Percentiles rank a stretch among this genome's conserved stretches.
phyloP scores from a whole-genome alignment of 92 coral and sea anemone species.

The Epizoanthus stellaris region DNA sequence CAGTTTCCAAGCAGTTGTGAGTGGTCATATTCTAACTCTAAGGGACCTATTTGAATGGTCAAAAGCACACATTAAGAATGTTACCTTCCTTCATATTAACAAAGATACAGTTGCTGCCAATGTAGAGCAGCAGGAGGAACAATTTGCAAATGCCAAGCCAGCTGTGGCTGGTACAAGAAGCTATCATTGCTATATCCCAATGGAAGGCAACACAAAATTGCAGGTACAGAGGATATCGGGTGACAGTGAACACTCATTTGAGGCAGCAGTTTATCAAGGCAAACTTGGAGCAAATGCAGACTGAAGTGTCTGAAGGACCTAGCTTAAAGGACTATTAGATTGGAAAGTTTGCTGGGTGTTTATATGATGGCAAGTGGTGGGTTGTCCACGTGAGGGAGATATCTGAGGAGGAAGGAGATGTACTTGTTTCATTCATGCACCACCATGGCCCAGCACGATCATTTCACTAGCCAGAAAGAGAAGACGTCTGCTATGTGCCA shows the following conservation, averaged over 20 bases:
- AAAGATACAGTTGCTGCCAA: background rate
- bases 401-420: too few relatives aligned
- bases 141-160: background rate
- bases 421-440: too few relatives aligned
- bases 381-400: constrained; percentile 33
- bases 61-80: constrained; percentile 1
- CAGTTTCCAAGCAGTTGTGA: background rate
- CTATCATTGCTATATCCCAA: background rate
- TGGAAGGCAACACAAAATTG: background rate
- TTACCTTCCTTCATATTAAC: background rate
- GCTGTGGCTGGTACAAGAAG: constrained; percentile 28
- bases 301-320: background rate
- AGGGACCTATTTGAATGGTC: background rate
- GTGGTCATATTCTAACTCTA: background rate
- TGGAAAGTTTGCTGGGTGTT: constrained; percentile 28
- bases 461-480: too few relatives aligned
- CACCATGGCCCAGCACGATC: too few relatives aligned
- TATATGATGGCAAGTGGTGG: constrained; percentile 36
- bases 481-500: too few relatives aligned
- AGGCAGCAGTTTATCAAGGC: too few relatives aligned
- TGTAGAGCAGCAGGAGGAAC: background rate
- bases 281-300: too few relatives aligned
- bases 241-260: too few relatives aligned
- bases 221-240: too few relatives aligned
- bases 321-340: constrained; percentile 6